Evolutionary conservation across 2,888 invertebrate genomes (phyloP), one percentile per base, ranked within the genome.

Genomic region (Noctua fimbriata): DNA sequence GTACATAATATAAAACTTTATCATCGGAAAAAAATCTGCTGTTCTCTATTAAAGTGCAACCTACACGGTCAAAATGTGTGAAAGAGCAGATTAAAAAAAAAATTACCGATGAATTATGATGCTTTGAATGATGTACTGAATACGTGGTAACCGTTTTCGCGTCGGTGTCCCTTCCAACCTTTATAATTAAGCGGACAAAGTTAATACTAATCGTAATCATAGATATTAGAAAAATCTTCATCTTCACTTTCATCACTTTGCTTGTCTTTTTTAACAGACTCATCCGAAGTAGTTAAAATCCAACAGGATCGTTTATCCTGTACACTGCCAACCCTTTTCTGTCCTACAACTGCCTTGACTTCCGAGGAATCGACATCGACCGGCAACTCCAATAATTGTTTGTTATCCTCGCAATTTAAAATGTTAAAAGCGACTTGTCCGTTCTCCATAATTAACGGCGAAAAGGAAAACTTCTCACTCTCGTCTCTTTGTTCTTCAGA

Each of bases 371-470:
- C 36, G 1, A 63, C 24, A 28, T 49, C 55, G 16, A 14, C 58
- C 14, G 63, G 66, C 49, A 74, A 71, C 55, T 69, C 36, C 32
- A 69, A 63, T 18, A 78, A 58, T 21, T 9, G 52, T 24, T 55
- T 44, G 32, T 63, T 63, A 65, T 58, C 67, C 21, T 78, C 66
- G 14, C 3, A 69, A 65, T 55, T 69, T 6, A 32, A 49, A 65
- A 83, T 83, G 0, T 63, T 21, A 24, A 83, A 83, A 21, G 67
- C 66, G 2, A 83, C 55, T 28, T 78, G 66, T n/a, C 78, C 55
- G 12, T 78, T 83, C 16, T 14, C 60, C 41, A 49, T 32, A 47
- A 82, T 52, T 69, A 58, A 2, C 12, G 83, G 82, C 18, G 72
- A 21, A 3, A 83, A 83, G 36, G 41, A 47, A 49, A 83, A 83